Percentiles rank a stretch among this genome's conserved stretches.
Conservation (phyloP, 2,797 vertebrate species). For the Botia kubotai region DNA sequence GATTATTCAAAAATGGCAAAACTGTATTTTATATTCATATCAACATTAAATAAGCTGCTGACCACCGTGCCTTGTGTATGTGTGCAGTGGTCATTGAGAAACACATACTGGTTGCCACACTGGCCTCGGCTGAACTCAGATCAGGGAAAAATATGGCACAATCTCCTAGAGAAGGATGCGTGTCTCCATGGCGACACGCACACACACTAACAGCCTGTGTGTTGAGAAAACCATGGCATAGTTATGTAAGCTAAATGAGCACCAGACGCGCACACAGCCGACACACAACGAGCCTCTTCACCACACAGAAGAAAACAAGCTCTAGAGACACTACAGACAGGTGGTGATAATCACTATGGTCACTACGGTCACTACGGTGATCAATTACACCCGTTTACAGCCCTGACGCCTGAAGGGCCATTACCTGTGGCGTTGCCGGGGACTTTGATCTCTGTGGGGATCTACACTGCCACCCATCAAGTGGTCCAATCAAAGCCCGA, state of each 20-base stretch:
- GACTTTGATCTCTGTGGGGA: conserved; percentile 49
- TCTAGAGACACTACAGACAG: background rate
- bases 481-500: conserved; percentile 52
- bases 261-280: background rate
- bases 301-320: background rate
- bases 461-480: conserved; percentile 47
- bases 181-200: conserved; percentile 46
- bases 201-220: conserved; percentile 36
- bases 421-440: background rate
- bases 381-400: conserved; percentile 3
- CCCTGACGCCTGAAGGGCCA: conserved; percentile 12
- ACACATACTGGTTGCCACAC: no score
- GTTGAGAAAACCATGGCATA: background rate
- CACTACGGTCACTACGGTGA: conserved; percentile 14
- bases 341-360: conserved; percentile 10
- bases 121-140: conserved; percentile 29
- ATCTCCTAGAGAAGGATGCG: conserved; percentile 41
- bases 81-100: no score
- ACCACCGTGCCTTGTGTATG: no score
- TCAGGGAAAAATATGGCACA: conserved; percentile 31
- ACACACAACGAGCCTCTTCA: background rate
- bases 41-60: no score
- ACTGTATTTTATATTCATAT: no score
- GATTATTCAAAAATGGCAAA: no score
- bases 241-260: conserved; percentile 21